Base-by-base conservation (phyloP, 2,797 vertebrate genomes). In the Bradypus variegatus region DNA sequence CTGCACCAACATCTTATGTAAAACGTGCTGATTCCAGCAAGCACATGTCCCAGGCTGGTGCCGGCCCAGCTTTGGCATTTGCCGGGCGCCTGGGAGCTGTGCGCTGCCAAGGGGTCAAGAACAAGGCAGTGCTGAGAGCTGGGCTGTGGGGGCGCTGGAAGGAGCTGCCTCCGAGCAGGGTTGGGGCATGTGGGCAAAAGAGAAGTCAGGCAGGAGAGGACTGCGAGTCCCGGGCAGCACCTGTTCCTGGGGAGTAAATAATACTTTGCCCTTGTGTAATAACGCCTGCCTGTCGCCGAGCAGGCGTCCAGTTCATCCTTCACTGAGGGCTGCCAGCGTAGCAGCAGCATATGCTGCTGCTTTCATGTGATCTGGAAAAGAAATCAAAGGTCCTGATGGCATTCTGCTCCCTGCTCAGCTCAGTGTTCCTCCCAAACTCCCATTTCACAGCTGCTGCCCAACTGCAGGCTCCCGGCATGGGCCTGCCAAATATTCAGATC, bases 171-270 rank as follows among this genome's bases (percentile, higher is more conserved):
- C 72, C 1, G 45, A 70, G 70, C 36, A 78, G 84, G 86, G 62
- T 45, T 13, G 67, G 92, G 55, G 41, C 77, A 75, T 36, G 91
- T 89, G 91, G 95, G 82, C 90, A 88, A 85, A 82, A 53, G 58
- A 48, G 90, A 79, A 92, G 75, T 33, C 89, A 60, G 62, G 78
- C 58, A 50, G 62, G 58, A 75, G 69, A 84, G 94, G 79, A 92
- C 93, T 92, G 77, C 0, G 36, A 79, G 94, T 95, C 95, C 92
- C n/a, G 0, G 69, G 73, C 60, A 77, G 92, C 95, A 96, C 94
- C 95, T 96, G 95, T 95, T 95, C 78, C 70, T 84, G 15, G 89
- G 91, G 91, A 91, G 94, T 94, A 93, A 96, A 90, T 95, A 91
- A 92, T 77, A 94, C 94, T 93, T 89, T 87, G 85, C 58, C 90